phyloP scores from a whole-genome alignment of 2,113 vertebrate species.

The Hippocampus comes region DNA sequence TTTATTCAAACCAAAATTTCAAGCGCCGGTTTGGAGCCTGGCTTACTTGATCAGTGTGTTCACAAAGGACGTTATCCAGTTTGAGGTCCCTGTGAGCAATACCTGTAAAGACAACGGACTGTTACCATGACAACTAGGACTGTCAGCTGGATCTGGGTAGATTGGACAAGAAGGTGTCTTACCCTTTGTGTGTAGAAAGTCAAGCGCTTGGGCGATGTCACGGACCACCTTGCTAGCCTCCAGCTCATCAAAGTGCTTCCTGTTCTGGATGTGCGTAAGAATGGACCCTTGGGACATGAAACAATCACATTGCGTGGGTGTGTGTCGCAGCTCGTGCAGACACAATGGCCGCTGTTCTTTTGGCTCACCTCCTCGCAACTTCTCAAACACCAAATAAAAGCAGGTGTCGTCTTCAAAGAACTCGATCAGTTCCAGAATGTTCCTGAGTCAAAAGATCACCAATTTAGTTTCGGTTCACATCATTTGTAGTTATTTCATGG shows the following conservation, averaged over 20 bases:
- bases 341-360: not conserved
- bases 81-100: conserved; percentile 96
- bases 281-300: conserved; percentile 81
- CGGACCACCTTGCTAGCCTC: conserved; percentile 92
- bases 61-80: conserved; percentile 94
- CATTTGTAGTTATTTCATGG: not conserved
- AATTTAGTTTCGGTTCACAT: not conserved
- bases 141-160: not conserved
- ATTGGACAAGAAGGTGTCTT: conserved; percentile 6
- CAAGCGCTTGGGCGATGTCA: conserved; percentile 87
- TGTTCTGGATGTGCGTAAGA: conserved; percentile 89
- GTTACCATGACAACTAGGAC: conserved; percentile 20
- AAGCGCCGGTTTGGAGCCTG: not conserved
- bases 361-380: conserved; percentile 86
- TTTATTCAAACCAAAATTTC: not conserved
- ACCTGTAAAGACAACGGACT: conserved; percentile 61
- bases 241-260: conserved; percentile 91
- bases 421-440: conserved; percentile 93
- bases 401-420: conserved; percentile 92
- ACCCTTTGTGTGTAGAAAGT: conserved; percentile 97
- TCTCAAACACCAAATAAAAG: conserved; percentile 98
- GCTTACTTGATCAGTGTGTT: conserved; percentile 85
- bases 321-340: not conserved
- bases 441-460: conserved; percentile 68
- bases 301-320: not conserved